Conservation (phyloP, 2,797 vertebrate genomes). For the Myotis daubentonii region DNA sequence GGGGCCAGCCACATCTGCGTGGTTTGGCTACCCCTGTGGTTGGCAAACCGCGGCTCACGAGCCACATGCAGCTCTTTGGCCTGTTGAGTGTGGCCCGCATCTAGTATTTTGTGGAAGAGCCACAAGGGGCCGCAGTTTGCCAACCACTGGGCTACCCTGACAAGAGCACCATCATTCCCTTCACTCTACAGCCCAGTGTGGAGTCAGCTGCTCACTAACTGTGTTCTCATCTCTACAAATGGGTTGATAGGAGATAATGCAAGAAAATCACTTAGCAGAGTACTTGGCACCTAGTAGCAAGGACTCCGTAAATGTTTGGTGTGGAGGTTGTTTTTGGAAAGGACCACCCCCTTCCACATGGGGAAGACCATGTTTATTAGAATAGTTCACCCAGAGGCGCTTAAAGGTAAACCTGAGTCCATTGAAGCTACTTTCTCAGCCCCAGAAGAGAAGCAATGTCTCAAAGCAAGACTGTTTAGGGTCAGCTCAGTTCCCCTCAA, state of each 20-base stretch:
- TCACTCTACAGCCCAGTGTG: not conserved
- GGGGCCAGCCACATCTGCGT: not conserved
- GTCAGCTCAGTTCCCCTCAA: not conserved
- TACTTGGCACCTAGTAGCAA: not conserved
- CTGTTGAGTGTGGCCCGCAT: too few species aligned
- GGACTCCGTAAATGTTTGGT: not conserved
- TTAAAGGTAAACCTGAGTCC: not conserved
- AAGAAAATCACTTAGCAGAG: not conserved
- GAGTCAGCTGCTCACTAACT: not conserved
- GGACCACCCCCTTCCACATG: not conserved
- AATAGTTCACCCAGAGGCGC: not conserved
- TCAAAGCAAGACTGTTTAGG: not conserved
- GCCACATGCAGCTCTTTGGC: too few species aligned
- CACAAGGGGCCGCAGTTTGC: too few species aligned
- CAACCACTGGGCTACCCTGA: not conserved
- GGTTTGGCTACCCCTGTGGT: not conserved
- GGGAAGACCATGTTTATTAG: not conserved
- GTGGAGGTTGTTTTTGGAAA: slow-evolving; percentile 16
- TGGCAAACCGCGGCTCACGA: too few species aligned
- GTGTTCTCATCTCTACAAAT: not conserved
- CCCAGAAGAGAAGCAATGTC: not conserved
- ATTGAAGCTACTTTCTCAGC: not conserved
- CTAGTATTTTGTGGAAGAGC: too few species aligned
- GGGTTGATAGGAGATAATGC: not conserved
- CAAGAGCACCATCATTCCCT: not conserved